Evolutionary conservation across 2,797 vertebrate genomes (phyloP).

Genomic region (Propithecus perrieri): DNA sequence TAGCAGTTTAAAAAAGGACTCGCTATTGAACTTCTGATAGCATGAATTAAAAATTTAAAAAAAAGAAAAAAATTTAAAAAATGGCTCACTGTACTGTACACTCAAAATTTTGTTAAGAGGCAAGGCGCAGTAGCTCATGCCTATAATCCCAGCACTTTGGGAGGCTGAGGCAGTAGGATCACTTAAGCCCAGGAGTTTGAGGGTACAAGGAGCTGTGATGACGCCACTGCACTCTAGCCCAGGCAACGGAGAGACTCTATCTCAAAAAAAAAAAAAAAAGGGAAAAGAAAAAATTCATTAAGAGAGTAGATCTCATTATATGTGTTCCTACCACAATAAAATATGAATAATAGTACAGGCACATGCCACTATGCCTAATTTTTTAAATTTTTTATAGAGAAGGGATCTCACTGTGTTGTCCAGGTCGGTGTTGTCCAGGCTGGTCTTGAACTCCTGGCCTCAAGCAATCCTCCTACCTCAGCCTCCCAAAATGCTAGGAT

Average conservation of each 20-base stretch:
- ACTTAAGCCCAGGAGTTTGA: neutral
- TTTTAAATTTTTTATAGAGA: neutral
- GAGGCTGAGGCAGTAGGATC: neutral
- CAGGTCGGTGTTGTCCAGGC: too few species aligned
- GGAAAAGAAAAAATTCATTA: neutral
- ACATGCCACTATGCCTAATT: neutral
- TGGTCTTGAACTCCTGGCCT: neutral
- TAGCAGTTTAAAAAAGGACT: conserved; percentile 12
- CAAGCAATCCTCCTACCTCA: neutral
- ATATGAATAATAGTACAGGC: neutral
- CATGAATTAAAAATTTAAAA: neutral
- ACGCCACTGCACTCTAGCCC: neutral
- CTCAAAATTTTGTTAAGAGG: conserved; percentile 3
- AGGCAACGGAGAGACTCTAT: neutral
- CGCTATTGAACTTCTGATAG: neutral
- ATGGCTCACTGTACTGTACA: neutral
- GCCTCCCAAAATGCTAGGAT: neutral
- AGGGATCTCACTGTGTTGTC: neutral
- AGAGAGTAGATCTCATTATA: neutral
- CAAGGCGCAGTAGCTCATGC: neutral
- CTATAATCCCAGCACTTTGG: too few species aligned
- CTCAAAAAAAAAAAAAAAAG: neutral
- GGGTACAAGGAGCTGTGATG: neutral
- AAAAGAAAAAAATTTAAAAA: neutral
- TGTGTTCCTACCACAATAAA: neutral